Evolutionary conservation across 2,797 vertebrate species (phyloP).

Genomic region (Artibeus jamaicensis): DNA sequence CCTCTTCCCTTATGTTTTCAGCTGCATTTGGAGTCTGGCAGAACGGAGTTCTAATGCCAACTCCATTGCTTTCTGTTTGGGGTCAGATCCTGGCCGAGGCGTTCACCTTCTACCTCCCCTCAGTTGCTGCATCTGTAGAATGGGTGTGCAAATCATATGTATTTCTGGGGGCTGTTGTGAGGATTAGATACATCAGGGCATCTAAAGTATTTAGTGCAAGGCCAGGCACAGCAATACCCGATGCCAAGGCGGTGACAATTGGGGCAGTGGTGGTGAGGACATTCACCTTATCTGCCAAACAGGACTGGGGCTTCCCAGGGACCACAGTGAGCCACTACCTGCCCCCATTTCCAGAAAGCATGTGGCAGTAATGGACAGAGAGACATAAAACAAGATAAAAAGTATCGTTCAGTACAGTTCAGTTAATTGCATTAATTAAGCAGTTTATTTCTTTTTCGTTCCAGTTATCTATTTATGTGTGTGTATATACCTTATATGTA

Average conservation of each 20-base stretch:
- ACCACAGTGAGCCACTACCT: rapidly evolving
- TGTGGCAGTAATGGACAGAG: background rate
- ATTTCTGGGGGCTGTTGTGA: background rate
- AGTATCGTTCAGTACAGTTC: background rate
- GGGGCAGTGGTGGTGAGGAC: rapidly evolving
- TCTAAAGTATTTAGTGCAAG: background rate
- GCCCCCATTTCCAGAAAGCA: background rate
- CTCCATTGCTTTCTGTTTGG: background rate
- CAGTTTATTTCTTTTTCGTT: background rate
- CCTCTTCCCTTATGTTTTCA: background rate
- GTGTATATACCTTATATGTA: background rate
- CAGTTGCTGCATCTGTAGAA: background rate
- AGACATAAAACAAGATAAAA: background rate
- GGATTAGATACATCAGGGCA: background rate
- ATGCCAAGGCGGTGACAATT: too few relatives aligned
- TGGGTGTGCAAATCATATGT: background rate
- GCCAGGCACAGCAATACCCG: background rate
- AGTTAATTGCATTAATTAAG: background rate
- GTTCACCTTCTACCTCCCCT: background rate
- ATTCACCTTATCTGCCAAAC: background rate
- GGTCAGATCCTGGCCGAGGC: background rate
- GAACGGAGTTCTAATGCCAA: rapidly evolving
- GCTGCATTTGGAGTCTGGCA: background rate
- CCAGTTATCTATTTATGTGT: background rate
- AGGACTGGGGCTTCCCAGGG: background rate